These are phyloP conservation scores for Brachyrhaphis roseni DNA, from an alignment of 2,797 vertebrate genomes.

Conservation along the genomic window DNA sequence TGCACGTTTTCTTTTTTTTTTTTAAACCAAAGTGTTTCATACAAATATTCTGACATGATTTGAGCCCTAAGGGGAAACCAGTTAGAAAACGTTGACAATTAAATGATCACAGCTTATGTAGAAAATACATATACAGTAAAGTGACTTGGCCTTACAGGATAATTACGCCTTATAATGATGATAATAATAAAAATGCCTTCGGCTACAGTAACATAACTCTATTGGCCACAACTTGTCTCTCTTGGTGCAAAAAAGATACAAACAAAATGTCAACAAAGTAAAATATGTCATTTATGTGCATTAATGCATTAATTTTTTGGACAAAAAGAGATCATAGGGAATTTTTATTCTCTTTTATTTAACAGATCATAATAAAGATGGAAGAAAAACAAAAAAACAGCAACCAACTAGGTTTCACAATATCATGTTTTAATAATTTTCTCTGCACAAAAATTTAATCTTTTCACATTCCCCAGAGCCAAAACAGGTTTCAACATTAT, in stretches of 20 bases:
- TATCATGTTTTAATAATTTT: not conserved
- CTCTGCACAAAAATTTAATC: not conserved
- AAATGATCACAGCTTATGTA: not conserved
- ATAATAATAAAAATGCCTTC: constrained; percentile 1
- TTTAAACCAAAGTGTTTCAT: not conserved
- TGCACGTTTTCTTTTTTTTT: not conserved
- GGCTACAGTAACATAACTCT: not conserved
- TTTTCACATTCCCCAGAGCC: constrained; percentile 2
- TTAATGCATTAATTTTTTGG: not conserved
- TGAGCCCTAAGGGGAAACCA: not conserved
- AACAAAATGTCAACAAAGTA: not conserved
- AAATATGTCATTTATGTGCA: not conserved
- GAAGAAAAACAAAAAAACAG: not conserved
- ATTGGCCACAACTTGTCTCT: constrained; percentile 3
- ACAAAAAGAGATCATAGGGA: not conserved
- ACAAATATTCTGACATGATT: not conserved
- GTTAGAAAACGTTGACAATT: not conserved
- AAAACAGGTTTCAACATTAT: constrained; percentile 13
- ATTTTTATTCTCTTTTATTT: not conserved
- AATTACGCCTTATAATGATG: constrained; percentile 1
- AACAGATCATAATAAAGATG: not conserved
- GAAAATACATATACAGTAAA: constrained; percentile 5
- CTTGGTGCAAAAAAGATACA: not conserved
- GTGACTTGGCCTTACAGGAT: constrained; percentile 6
- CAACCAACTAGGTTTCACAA: not conserved